Percentiles rank a stretch among this genome's conserved stretches.
Conservation (phyloP, 2,113 vertebrate species). For the Clinocottus analis region DNA sequence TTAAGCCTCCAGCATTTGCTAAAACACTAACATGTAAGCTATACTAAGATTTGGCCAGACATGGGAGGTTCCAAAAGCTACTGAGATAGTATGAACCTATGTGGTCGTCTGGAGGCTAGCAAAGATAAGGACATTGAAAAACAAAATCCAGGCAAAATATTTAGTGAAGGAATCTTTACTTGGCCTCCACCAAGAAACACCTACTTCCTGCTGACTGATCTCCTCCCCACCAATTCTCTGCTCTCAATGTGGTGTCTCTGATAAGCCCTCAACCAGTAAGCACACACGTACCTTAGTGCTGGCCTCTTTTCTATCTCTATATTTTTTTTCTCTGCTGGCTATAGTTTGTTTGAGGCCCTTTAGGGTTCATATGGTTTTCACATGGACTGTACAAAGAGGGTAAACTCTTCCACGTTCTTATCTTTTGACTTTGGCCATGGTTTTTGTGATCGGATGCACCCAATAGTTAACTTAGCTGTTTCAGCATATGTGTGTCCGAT, state of each 20-base stretch:
- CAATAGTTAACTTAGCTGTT: not conserved
- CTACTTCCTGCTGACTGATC: constrained; percentile 37
- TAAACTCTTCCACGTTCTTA: too few relatives aligned
- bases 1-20: not conserved
- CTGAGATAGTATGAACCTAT: not conserved
- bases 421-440: not conserved
- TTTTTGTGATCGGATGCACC: not conserved
- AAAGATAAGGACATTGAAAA: not conserved
- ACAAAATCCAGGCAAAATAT: not conserved
- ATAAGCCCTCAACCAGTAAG: constrained; percentile 44
- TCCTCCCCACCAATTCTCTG: constrained; percentile 15
- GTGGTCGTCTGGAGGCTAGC: too few relatives aligned
- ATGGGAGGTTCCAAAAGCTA: not conserved
- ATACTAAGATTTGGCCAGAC: not conserved
- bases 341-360: not conserved
- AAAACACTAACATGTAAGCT: not conserved
- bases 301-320: not conserved
- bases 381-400: not conserved
- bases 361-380: not conserved
- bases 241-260: constrained; percentile 60
- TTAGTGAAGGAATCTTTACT: not conserved
- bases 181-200: not conserved
- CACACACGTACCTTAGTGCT: not conserved
- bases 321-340: not conserved
- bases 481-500: too few relatives aligned